Base-by-base conservation (phyloP, 2,113 vertebrate genomes). In the Cranoglanis bouderius region DNA sequence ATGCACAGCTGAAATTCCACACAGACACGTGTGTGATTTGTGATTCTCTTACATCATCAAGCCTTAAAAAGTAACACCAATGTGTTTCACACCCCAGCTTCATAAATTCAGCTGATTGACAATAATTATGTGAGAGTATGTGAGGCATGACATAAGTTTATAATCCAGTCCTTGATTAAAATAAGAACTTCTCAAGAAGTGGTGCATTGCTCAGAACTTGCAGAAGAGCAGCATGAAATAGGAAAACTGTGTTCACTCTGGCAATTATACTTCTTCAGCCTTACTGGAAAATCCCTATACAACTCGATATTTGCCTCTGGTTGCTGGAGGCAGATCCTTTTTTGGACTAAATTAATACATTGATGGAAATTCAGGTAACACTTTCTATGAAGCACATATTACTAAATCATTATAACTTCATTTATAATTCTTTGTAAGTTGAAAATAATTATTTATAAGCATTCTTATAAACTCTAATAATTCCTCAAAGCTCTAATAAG, bases 31-130 rank as follows among this genome's bases (percentile, higher is more conserved):
- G 46, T 53, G 86, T 78, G 80, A 86, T 90, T 90, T 86, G 53
- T 10, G 16, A 88, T 84, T 88, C 70, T 78, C n/a, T 87, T 84
- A 70, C 72, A 84, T 89, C 85, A 87, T 72, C 80, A 87, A 40
- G 9, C 5, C 72, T 84, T 89, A 85, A 89, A 90, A 61, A 88
- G 67, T 67, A 88, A 86, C 84, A 84, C 72, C 81, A 43, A 46
- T 26, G 7, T 35, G 59, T 89, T 78, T 80, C 70, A 9, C 51
- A 40, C 72, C 51, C 32, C 81, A 55, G 46, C n/a, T 89, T 81
- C 80, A 84, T 89, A 84, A 90, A 84, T 63, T 84, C 85, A 72
- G 57, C 81, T 85, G 85, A 88, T 75, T 82, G 86, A 81, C 72
- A 85, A 86, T 87, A 49, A 87, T 87, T 89, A 85, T 49, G 70